Evolutionary conservation across 2,888 invertebrate genomes (phyloP).

Genomic region (Lagria hirta): DNA sequence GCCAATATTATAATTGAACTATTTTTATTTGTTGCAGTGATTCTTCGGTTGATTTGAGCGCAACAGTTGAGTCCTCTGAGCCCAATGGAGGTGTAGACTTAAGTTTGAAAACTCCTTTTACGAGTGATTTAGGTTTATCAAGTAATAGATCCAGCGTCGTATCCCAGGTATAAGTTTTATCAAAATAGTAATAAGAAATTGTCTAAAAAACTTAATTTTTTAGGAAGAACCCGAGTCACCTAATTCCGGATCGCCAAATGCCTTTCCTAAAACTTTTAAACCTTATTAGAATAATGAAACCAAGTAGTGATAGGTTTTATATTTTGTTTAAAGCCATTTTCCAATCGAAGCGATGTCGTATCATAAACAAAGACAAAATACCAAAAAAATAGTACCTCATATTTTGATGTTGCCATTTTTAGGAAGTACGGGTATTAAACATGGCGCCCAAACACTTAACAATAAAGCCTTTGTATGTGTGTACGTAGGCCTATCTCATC

Average conservation of each 20-base stretch:
- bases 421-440: conserved; percentile 11
- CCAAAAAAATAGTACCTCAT: conserved; percentile 15
- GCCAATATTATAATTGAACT: no score
- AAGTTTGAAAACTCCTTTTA: conserved; percentile 61
- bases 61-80: conserved; percentile 55
- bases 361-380: conserved; percentile 5
- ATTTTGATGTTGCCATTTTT: conserved; percentile 25
- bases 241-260: conserved; percentile 48
- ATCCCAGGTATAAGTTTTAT: conserved; percentile 54
- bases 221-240: conserved; percentile 49
- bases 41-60: conserved; percentile 63
- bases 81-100: conserved; percentile 48
- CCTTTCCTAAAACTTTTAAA: conserved; percentile 50
- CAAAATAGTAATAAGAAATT: conserved; percentile 7
- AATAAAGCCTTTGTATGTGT: conserved; percentile 37
- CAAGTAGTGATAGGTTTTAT: conserved; percentile 19
- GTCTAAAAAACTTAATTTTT: conserved; percentile 16
- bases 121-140: conserved; percentile 62
- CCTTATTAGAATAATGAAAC: conserved; percentile 27
- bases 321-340: conserved; percentile 19
- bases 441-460: conserved; percentile 29
- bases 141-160: conserved; percentile 62
- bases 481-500: conserved; percentile 35
- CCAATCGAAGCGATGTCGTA: conserved; percentile 10
- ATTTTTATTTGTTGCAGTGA: conserved; percentile 54